phyloP scores from a whole-genome alignment of 2,888 invertebrate species.

The Drosophila falleni region DNA sequence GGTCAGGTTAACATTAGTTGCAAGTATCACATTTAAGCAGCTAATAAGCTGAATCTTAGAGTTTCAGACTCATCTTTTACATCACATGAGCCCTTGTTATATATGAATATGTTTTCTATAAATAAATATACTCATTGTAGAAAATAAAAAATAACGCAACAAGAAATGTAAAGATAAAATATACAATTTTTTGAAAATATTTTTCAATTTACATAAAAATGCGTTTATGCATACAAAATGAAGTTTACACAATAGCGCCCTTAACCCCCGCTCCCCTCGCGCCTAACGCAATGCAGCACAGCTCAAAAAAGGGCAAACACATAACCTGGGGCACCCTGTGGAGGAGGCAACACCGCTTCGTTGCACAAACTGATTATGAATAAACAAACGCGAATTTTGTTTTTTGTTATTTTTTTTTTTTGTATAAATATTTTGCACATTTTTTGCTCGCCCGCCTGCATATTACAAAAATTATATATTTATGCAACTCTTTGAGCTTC shows the following conservation, averaged over 20 bases:
- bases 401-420: conserved; percentile 28
- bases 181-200: conserved; percentile 37
- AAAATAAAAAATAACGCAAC: no score
- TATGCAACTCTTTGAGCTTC: conserved; percentile 65
- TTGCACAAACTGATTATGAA: conserved; percentile 82
- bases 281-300: conserved; percentile 57
- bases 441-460: background rate
- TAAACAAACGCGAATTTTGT: conserved; percentile 75
- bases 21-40: background rate
- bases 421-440: conserved; percentile 20
- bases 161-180: conserved; percentile 13
- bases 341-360: conserved; percentile 47
- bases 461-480: conserved; percentile 63
- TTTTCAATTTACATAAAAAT: conserved; percentile 78
- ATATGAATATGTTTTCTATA: background rate
- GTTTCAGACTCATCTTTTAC: background rate
- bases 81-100: conserved; percentile 2
- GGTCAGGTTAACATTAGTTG: background rate
- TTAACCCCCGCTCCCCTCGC: conserved; percentile 35
- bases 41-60: background rate
- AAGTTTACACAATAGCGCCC: conserved; percentile 57
- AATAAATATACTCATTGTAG: background rate
- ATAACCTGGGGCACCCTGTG: conserved; percentile 33
- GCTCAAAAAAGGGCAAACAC: conserved; percentile 37
- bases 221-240: conserved; percentile 79